Percentiles rank a stretch among this genome's conserved stretches.
Conservation (phyloP, 2,113 vertebrate species). For the Alouatta palliata region DNA sequence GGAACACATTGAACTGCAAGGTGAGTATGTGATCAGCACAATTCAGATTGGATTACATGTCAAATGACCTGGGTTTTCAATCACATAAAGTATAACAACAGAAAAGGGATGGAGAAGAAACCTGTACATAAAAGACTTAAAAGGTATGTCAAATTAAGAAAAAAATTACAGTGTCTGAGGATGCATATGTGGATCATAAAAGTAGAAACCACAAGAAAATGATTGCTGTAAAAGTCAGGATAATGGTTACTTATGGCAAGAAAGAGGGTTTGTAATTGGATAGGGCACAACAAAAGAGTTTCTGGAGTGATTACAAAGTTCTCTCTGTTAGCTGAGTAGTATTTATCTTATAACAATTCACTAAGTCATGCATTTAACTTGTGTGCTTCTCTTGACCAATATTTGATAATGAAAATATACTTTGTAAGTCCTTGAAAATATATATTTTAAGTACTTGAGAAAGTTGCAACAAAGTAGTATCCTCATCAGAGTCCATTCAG, state of each 20-base stretch:
- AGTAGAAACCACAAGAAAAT: background rate
- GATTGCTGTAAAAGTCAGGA: background rate
- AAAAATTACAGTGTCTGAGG: background rate
- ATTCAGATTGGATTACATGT: background rate
- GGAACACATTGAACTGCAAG: background rate
- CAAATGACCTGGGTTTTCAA: background rate
- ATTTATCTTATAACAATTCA: background rate
- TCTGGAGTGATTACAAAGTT: background rate
- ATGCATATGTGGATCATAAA: background rate
- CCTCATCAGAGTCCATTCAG: background rate
- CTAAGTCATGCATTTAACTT: background rate
- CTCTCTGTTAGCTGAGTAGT: background rate
- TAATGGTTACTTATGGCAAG: background rate
- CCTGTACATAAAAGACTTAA: background rate
- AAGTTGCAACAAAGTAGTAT: background rate
- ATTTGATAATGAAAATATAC: background rate
- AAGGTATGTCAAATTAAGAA: background rate
- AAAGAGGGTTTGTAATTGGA: background rate
- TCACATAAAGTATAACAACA: background rate
- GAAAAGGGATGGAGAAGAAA: background rate
- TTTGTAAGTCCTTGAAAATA: background rate
- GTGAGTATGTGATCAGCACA: background rate
- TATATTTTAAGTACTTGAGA: background rate
- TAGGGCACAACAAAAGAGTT: fast-evolving
- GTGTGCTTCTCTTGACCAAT: background rate